Percentiles rank a stretch among this genome's conserved stretches.
These are phyloP conservation scores for Rachycentron canadum DNA, from an alignment of 2,797 vertebrate genomes.

Conservation along the genomic window DNA sequence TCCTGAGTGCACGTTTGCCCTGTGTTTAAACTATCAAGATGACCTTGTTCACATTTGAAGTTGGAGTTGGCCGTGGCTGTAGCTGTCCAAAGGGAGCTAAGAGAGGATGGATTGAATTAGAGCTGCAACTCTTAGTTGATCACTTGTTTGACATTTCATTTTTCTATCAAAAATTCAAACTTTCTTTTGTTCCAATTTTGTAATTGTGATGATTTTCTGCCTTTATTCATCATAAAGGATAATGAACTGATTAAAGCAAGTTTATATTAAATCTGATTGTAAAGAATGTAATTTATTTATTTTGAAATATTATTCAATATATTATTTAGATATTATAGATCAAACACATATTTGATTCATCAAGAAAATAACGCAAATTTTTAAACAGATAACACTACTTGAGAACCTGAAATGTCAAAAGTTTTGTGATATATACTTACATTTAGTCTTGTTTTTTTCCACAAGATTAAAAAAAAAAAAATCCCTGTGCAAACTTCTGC, in stretches of 20 bases:
- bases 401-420: neutral
- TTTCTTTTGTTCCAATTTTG: neutral
- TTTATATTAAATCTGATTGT: neutral
- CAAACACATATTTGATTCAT: neutral
- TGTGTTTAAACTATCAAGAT: constrained; percentile 40
- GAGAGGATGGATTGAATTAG: neutral
- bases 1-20: constrained; percentile 36
- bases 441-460: neutral
- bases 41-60: constrained; percentile 57
- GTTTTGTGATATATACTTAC: too few species aligned
- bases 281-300: neutral
- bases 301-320: neutral
- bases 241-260: neutral
- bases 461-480: neutral
- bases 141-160: neutral
- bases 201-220: neutral
- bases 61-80: constrained; percentile 10
- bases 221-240: neutral
- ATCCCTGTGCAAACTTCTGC: neutral
- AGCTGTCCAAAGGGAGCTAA: neutral
- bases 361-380: neutral
- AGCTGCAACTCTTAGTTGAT: neutral
- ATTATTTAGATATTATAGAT: too few species aligned
- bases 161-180: neutral
- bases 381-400: neutral